Base-by-base conservation (phyloP, 2,888 invertebrate genomes). In the Lasius platythorax region DNA sequence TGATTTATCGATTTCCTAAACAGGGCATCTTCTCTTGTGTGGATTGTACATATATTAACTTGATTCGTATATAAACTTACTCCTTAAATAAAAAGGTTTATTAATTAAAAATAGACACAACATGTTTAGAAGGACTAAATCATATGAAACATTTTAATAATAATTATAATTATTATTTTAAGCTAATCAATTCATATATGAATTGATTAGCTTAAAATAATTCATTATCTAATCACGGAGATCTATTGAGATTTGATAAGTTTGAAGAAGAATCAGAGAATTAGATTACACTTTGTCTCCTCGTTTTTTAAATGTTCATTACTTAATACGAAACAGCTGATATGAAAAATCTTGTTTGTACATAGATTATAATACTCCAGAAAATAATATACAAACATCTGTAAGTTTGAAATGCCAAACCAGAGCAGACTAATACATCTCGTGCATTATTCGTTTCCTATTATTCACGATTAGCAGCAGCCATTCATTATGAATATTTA, bases 341-440 rank as follows among this genome's bases (percentile, higher is more conserved):
- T 64, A 40, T 0, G 15, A 33, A 5, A 6, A 33, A 12, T 2
- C 8, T 50, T 50, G 50, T 50, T 50, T 6, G 1, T 11, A 50
- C n/a, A 37, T 4, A 40, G 12, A 76, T 40, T 28, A 23, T 5
- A 30, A 3, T 15, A 9, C 46, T 3, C n/a, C 5, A 66, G 66
- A 66, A 53, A 66, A 76, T 76, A 2, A 37, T 53, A 40, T 23
- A 53, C 12, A 11, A 66, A 64, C 40, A 64, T 43, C 3, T 50
- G 18, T 23, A 37, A 50, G 9, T 11, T 64, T 64, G n/a, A 64
- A 50, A 1, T 15, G 15, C 12, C 18, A 50, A 50, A 50, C 8
- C 18, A 8, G 18, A 50, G 50, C n/a, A 8, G 18, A 50, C 46
- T 30, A 50, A 64, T 4, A 4, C 23, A 5, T 63, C 15, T n/a